Conservation (phyloP, 2,888 invertebrate genomes). For the Drosophila trichaetosa region DNA sequence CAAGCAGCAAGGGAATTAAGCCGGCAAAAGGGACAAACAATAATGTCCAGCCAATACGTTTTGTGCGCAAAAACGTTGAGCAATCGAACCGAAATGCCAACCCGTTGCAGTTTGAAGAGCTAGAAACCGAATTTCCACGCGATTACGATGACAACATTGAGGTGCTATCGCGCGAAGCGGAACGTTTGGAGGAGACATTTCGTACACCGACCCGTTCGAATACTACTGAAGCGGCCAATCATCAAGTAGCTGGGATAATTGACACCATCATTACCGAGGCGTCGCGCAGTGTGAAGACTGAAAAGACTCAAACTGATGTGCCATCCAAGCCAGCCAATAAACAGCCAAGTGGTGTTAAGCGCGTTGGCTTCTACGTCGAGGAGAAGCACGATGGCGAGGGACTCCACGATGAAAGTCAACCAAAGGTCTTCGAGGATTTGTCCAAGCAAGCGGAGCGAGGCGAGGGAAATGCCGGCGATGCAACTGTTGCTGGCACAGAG, state of each 20-base stretch:
- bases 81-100: conserved; percentile 80
- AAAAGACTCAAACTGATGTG: conserved; percentile 64
- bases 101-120: conserved; percentile 80
- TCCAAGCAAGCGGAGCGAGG: conserved; percentile 60
- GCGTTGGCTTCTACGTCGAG: conserved; percentile 81
- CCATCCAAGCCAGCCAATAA: conserved; percentile 63
- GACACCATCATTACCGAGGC: conserved; percentile 73
- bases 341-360: conserved; percentile 65
- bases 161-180: conserved; percentile 84
- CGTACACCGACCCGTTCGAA: conserved; percentile 78
- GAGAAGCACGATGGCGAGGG: conserved; percentile 70
- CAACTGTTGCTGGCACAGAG: conserved; percentile 51
- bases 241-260: conserved; percentile 71
- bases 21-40: conserved; percentile 55
- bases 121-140: conserved; percentile 85
- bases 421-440: conserved; percentile 53
- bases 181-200: conserved; percentile 85
- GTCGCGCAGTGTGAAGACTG: conserved; percentile 62
- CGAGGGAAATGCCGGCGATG: conserved; percentile 56
- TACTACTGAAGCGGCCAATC: conserved; percentile 60
- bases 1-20: conserved; percentile 36
- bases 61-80: conserved; percentile 84
- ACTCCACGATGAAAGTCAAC: conserved; percentile 60
- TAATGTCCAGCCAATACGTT: conserved; percentile 81
- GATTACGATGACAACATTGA: conserved; percentile 85